Base-by-base conservation (phyloP, 1,140 invertebrate species). In the Cotesia typhae region DNA sequence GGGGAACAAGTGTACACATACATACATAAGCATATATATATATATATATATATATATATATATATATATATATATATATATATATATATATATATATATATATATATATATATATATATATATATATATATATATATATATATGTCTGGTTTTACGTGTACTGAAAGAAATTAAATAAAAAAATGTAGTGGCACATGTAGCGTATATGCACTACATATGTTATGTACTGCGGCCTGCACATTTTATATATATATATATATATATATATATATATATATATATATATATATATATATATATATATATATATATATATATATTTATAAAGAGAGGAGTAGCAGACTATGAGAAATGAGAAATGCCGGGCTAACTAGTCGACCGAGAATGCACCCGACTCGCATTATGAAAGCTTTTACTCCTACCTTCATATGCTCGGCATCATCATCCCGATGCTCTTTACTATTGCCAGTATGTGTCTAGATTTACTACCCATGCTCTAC, bases 301-400 rank as follows among this genome's bases (percentile, higher is more conserved):
- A 38, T 20, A 59, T 10, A 0, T 20, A 6, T 20, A 0, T 20
- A 6, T 20, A 17, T 20, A 63, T 37, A 38, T 20, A 59, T 10
- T 5, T 14, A 59, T 17, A 59, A 20, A 9, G 14, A 14, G 17
- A 17, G 28, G 20, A 28, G 20, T 28, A 20, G 20, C 37, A 65
- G 63, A 52, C 63, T 12, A 28, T 37, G 63, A 65, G 36, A 65
- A 65, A 65, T 65, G 63, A 38, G 63, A 51, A 65, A 65, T 51
- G 47, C 63, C 20, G 38, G 35, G 17, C 63, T 65, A 65, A 65
- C 63, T 65, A 65, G 63, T 65, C 38, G 63, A 65, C 28, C 38
- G 17, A 47, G 63, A n/a, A 28, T 47, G 36, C 37, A 51, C 41
- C 37, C 37, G 36, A 51, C 41, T 65, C 63, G 63, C 63, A 65